A percentile compares a stretch with the other conserved stretches of the same genome.
Evolutionary conservation across 2,113 vertebrate species (phyloP).

Genomic region (Prinia subflava): DNA sequence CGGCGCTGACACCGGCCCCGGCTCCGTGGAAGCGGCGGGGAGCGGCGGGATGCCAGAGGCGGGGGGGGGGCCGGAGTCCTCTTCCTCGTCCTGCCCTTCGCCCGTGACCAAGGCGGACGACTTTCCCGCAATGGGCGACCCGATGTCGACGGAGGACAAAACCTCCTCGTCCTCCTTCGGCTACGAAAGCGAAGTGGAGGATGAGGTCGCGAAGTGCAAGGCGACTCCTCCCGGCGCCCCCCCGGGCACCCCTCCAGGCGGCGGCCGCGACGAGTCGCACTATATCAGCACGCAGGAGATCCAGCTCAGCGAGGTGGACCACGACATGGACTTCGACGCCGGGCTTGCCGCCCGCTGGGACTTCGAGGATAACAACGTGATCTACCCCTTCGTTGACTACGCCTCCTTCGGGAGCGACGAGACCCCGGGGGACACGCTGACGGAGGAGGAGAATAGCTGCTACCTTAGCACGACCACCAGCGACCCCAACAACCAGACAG

Average conservation of each 20-base stretch:
- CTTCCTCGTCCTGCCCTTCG: constrained; percentile 57
- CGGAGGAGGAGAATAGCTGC: constrained; percentile 72
- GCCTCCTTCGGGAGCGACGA: constrained; percentile 83
- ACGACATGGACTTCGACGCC: constrained; percentile 82
- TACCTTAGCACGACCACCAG: constrained; percentile 76
- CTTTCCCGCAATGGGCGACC: constrained; percentile 6
- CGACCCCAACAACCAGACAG: constrained; percentile 65
- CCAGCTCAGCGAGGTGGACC: constrained; percentile 89
- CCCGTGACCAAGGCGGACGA: background rate
- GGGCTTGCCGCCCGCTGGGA: constrained; percentile 84
- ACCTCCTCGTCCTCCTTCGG: constrained; percentile 67
- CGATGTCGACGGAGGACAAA: constrained; percentile 15
- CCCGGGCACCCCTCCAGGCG: background rate
- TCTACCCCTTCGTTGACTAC: constrained; percentile 89
- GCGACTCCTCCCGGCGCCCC: background rate
- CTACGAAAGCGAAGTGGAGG: constrained; percentile 65
- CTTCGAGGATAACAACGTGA: constrained; percentile 83
- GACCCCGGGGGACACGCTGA: constrained; percentile 68
- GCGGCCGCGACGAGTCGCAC: constrained; percentile 80
- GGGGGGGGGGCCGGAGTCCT: constrained; percentile 7
- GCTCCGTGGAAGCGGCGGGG: background rate
- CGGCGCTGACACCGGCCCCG: background rate
- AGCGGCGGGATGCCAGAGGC: background rate
- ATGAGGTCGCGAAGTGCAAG: constrained; percentile 1
- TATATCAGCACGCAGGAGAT: constrained; percentile 96